Base-by-base conservation (phyloP, 1,140 invertebrate species). In the Parapsyche elsis region DNA sequence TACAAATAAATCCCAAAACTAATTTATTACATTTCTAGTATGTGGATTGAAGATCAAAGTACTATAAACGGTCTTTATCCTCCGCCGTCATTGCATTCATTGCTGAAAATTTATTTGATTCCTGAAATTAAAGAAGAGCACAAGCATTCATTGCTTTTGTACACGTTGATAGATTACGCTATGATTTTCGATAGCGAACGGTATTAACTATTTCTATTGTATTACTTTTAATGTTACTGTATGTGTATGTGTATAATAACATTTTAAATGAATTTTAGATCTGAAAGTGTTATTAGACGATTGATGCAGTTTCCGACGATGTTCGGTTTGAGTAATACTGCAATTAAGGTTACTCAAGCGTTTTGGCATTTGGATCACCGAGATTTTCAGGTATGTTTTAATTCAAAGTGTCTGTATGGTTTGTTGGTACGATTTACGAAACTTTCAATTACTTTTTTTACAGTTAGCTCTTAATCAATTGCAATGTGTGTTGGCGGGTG, bases 351-450 rank as follows among this genome's bases (percentile, higher is more conserved):
- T 0, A 92, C 94, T 0, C 94, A 95, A 84, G 95, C 94, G 0
- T 94, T 96, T 85, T 97, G 95, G 95, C 90, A 94, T 71, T 87
- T 97, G 10, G 96, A 98, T 87, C 94, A 96, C 81, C 92, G 93
- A 81, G 92, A 96, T 84, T 94, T 90, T 83, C 86, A 89, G 84
- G 91, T 92, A 85, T 89, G 87, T 83, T 64, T 79, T 59, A 44
- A 45, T 38, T 64, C n/a, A n/a, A n/a, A n/a, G n/a, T n/a, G n/a
- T n/a, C n/a, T 67, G 10, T 61, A 53, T n/a, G 44, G 9, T 78
- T 61, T 76, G 26, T 12, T 45, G n/a, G 16, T 57, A 24, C 30
- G 78, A 38, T 16, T n/a, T 12, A 45, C 67, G 74, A 79, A 67
- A 46, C 61, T 76, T 67, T 77, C 44, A 9, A 30, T 81, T 44